Base-by-base conservation (phyloP, 2,113 vertebrate species). In the Ranitomeya imitator region DNA sequence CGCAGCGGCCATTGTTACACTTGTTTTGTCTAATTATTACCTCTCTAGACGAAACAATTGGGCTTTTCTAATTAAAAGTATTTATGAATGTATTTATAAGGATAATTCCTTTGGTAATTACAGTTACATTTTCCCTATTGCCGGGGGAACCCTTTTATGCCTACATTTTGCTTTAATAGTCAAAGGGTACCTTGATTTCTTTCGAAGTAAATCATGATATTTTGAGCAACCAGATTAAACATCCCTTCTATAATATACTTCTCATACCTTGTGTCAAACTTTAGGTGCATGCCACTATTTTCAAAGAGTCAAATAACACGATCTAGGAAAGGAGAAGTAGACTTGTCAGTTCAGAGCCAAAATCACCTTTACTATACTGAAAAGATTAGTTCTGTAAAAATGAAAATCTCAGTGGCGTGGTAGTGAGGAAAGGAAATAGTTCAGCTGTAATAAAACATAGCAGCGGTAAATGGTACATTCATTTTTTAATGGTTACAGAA, bases 371-470 rank as follows among this genome's bases (percentile, higher is more conserved):
- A 23, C 51, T 79, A 81, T 71, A 79, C 79, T 83, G 61, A 87
- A 87, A 83, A 90, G 85, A 90, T 89, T 86, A 90, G 60, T 78
- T 88, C 84, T 88, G 73, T 67, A 86, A 86, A 90, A 89, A 77
- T n/a, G 6, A 37, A 69, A 59, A 45, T 45, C 74, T 21, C 57
- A 51, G 65, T 26, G 57, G 85, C 14, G 60, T 80, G 78, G 21
- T 88, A 78, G 55, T 80, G 55, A 65, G 77, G 67, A 69, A 61
- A 89, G 87, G 61, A 90, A 90, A 89, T 79, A 84, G 78, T 67
- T 82, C 16, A 51, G 65, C 26, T 19, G n/a, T 60, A 86, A 83
- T 78, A 86, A 88, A 87, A 80, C 73, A 76, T 52, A 21, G 73
- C 37, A 78, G 11, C 23, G 31, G 18, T 61, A 51, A 63, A 81